Evolutionary conservation across 2,888 invertebrate species (phyloP).

Genomic region (Hofmannophila pseudospretella): DNA sequence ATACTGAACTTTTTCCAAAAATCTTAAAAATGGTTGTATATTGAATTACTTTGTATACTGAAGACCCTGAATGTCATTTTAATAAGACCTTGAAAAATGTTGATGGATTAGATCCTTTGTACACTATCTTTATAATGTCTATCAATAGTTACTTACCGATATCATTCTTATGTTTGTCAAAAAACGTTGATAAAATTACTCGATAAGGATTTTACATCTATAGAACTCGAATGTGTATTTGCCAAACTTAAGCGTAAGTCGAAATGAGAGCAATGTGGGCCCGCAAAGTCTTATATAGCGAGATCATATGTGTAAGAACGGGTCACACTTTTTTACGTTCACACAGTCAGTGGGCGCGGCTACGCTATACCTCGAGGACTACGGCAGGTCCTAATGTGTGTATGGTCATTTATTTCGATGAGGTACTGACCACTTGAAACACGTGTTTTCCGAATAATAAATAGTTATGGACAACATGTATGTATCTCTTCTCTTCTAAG

Average conservation of each 20-base stretch:
- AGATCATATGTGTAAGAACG: constrained; percentile 76
- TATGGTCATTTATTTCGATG: background rate
- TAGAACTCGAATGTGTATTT: constrained; percentile 40
- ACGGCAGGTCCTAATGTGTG: background rate
- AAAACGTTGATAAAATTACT: constrained; percentile 4
- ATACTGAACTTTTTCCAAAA: too few relatives aligned
- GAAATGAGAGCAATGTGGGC: constrained; percentile 74
- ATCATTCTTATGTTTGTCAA: constrained; percentile 37
- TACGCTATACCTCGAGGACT: constrained; percentile 28
- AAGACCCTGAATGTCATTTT: too few relatives aligned
- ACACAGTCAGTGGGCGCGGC: constrained; percentile 67
- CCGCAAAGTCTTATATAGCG: constrained; percentile 72
- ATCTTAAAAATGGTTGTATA: too few relatives aligned
- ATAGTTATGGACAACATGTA: background rate
- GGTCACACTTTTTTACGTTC: constrained; percentile 73
- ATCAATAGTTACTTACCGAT: constrained; percentile 44
- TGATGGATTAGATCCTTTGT: too few relatives aligned
- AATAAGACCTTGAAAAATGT: too few relatives aligned
- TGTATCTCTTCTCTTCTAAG: too few relatives aligned
- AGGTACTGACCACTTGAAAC: too few relatives aligned
- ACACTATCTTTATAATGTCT: too few relatives aligned
- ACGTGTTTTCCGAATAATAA: too few relatives aligned
- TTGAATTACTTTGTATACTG: too few relatives aligned
- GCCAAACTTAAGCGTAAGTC: constrained; percentile 67
- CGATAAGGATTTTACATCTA: constrained; percentile 10